phyloP scores from a whole-genome alignment of 2,113 vertebrate genomes.

The Scartelaos histophorus region DNA sequence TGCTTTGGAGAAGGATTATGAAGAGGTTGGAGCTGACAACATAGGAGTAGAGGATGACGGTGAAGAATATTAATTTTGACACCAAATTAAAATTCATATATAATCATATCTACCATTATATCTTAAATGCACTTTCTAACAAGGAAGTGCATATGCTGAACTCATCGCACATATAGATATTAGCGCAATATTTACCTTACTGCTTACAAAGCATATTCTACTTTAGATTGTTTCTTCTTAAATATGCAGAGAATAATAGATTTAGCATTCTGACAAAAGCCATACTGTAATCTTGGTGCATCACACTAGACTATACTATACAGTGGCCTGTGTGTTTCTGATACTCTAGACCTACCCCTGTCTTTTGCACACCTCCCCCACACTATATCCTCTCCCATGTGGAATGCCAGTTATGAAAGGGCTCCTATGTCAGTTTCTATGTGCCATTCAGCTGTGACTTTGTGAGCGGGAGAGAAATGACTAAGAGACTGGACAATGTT shows the following conservation, averaged over 20 bases:
- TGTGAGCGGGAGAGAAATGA: conserved; percentile 31
- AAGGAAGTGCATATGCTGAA: not conserved
- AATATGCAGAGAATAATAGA: not conserved
- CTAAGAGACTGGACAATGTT: conserved; percentile 36
- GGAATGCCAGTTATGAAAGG: conserved; percentile 72
- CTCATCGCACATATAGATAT: not conserved
- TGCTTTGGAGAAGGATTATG: conserved; percentile 84
- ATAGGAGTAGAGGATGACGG: conserved; percentile 63
- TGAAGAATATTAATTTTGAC: conserved; percentile 62
- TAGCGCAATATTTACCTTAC: not conserved
- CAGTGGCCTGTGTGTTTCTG: not conserved
- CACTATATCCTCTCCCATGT: conserved; percentile 48
- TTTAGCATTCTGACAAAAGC: not conserved
- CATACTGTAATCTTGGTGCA: not conserved
- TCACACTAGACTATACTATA: not conserved
- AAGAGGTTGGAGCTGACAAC: conserved; percentile 84
- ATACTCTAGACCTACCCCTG: conserved; percentile 29
- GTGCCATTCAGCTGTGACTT: conserved; percentile 65
- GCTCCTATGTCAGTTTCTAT: conserved; percentile 65
- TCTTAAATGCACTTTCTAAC: not conserved
- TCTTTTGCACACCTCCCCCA: conserved; percentile 62
- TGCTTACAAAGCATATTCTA: not conserved
- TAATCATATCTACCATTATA: not conserved
- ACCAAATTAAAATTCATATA: not conserved
- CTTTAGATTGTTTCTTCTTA: not conserved